phyloP scores from a whole-genome alignment of 2,113 vertebrate genomes.

The Stercorarius parasiticus region DNA sequence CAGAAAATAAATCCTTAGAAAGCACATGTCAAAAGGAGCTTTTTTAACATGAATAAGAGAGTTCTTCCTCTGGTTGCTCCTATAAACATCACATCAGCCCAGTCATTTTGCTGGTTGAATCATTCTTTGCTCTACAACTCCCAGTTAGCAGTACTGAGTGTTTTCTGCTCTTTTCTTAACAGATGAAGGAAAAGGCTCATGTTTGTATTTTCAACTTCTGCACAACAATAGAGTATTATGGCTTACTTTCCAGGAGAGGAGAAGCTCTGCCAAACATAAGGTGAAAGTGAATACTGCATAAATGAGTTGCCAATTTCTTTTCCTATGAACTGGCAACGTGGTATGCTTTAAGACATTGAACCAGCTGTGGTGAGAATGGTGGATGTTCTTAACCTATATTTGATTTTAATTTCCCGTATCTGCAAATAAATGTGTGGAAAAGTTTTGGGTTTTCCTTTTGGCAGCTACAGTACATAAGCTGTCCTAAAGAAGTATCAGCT shows the following conservation, averaged over 20 bases:
- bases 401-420: conserved; percentile 5
- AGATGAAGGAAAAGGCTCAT: background rate
- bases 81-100: background rate
- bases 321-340: background rate
- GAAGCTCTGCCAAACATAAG: background rate
- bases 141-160: background rate
- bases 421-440: background rate
- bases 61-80: background rate
- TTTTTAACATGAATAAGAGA: background rate
- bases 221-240: background rate
- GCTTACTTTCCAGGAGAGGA: background rate
- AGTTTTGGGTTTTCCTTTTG: background rate
- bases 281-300: background rate
- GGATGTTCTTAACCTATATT: background rate
- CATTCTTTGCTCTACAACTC: background rate
- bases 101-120: background rate
- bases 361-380: background rate
- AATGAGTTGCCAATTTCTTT: background rate
- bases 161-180: background rate
- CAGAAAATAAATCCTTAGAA: background rate
- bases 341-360: background rate
- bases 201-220: background rate
- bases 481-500: background rate
- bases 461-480: background rate
- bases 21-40: background rate